These are phyloP conservation scores for Drosophila lutescens DNA, from an alignment of 2,888 invertebrate genomes.

Conservation along the genomic window DNA sequence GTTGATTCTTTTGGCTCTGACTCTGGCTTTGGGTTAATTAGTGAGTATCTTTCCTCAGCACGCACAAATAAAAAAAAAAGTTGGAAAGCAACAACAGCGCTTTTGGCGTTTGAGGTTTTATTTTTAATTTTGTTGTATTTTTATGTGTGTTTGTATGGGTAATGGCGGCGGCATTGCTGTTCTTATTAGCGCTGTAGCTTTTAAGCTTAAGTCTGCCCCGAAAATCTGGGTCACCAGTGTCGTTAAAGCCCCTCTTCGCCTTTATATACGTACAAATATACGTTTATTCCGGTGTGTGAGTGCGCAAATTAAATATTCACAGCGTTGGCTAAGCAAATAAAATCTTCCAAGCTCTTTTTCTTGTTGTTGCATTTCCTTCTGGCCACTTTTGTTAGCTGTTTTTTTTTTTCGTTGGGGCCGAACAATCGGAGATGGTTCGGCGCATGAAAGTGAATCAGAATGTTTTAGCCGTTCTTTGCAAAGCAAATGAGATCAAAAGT, in stretches of 20 bases:
- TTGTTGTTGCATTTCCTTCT: conserved; percentile 48
- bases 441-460: conserved; percentile 79
- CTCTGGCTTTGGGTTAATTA: conserved; percentile 75
- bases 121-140: conserved; percentile 27
- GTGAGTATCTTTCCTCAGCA: conserved; percentile 76
- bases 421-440: conserved; percentile 61
- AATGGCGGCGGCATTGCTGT: conserved; percentile 65
- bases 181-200: conserved; percentile 57
- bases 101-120: conserved; percentile 49
- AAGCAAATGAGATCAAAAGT: conserved; percentile 78
- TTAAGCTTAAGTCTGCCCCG: conserved; percentile 56
- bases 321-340: conserved; percentile 76
- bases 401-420: conserved; percentile 15
- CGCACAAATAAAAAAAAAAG: conserved; percentile 51
- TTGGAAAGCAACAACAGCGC: conserved; percentile 47
- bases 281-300: conserved; percentile 42
- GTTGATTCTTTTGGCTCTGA: conserved; percentile 69
- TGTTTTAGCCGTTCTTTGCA: conserved; percentile 64
- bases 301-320: conserved; percentile 79
- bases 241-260: conserved; percentile 61
- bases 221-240: conserved; percentile 75
- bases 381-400: conserved; percentile 49
- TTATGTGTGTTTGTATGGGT: conserved; percentile 61
- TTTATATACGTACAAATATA: not conserved
- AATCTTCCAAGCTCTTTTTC: conserved; percentile 57